Conservation (phyloP, 2,888 invertebrate genomes). For the Ptycholaimellus sp. region DNA sequence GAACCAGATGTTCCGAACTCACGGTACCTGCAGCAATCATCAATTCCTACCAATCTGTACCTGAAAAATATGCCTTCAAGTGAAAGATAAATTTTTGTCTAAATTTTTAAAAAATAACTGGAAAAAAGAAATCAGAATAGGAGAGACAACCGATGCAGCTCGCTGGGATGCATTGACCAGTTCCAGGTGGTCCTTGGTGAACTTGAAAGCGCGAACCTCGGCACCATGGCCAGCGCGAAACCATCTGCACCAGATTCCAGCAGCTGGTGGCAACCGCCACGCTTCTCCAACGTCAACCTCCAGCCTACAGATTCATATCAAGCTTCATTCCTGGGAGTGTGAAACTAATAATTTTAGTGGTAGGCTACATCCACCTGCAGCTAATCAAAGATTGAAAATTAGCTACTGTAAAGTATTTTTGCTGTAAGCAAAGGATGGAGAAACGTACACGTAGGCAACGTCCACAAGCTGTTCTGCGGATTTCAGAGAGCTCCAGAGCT, state of each 20-base stretch:
- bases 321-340: too few species aligned
- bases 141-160: slow-evolving; percentile 47
- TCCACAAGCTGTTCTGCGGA: slow-evolving; percentile 38
- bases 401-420: too few species aligned
- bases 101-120: too few species aligned
- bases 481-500: slow-evolving; percentile 5
- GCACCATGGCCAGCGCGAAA: slow-evolving; percentile 61
- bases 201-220: slow-evolving; percentile 60
- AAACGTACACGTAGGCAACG: slow-evolving; percentile 45
- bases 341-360: too few species aligned
- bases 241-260: slow-evolving; percentile 43
- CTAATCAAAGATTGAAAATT: too few species aligned
- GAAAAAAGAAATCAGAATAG: slow-evolving; percentile 1
- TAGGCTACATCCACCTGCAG: too few species aligned
- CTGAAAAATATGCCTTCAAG: too few species aligned
- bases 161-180: slow-evolving; percentile 65
- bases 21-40: slow-evolving; percentile 5
- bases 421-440: too few species aligned
- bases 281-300: slow-evolving; percentile 65
- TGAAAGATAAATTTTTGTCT: too few species aligned
- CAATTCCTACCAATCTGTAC: too few species aligned
- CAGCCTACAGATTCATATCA: too few species aligned
- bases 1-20: slow-evolving; percentile 40
- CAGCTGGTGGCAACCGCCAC: slow-evolving; percentile 31
- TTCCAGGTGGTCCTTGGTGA: slow-evolving; percentile 73